These are phyloP conservation scores for Drosophila aff. DNA, from an alignment of 1,140 invertebrate species.

Conservation along the genomic window DNA sequence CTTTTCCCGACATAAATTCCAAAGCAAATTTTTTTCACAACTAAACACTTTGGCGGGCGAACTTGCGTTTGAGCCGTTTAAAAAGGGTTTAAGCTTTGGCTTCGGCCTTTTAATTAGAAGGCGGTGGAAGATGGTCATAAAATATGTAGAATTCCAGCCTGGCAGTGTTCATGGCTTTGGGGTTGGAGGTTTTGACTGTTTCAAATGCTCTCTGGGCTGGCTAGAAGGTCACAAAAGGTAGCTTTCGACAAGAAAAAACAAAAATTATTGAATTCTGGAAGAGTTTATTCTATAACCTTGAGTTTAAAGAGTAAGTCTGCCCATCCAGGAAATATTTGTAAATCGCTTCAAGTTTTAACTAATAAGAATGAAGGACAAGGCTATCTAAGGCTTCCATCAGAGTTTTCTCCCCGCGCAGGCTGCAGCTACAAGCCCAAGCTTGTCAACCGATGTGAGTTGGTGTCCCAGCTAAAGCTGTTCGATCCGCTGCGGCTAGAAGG, in stretches of 20 bases:
- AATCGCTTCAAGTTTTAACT: not conserved
- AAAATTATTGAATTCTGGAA: not conserved
- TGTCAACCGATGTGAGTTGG: conserved; percentile 29
- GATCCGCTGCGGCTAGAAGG: conserved; percentile 70
- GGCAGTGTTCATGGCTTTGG: not conserved
- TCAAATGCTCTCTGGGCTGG: not conserved
- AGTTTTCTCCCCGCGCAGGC: conserved; percentile 11
- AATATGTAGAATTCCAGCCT: conserved; percentile 22
- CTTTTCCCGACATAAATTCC: conserved; percentile 42
- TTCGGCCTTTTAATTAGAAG: conserved; percentile 48
- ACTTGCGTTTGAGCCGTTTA: conserved; percentile 34
- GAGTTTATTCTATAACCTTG: not conserved
- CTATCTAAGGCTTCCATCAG: not conserved
- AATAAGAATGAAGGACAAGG: not conserved
- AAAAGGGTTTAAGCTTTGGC: conserved; percentile 32
- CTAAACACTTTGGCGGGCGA: conserved; percentile 46
- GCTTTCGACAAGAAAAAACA: not conserved
- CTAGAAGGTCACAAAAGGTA: not conserved
- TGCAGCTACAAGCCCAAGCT: conserved; percentile 19
- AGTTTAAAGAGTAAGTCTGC: not conserved
- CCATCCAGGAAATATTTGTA: not conserved
- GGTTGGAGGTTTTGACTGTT: not conserved
- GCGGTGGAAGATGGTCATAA: conserved; percentile 22
- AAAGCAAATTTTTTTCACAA: conserved; percentile 47
- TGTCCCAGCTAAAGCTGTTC: conserved; percentile 26